These are phyloP conservation scores for Apodemus speciosus DNA, from an alignment of 2,113 vertebrate genomes.

Conservation along the genomic window DNA sequence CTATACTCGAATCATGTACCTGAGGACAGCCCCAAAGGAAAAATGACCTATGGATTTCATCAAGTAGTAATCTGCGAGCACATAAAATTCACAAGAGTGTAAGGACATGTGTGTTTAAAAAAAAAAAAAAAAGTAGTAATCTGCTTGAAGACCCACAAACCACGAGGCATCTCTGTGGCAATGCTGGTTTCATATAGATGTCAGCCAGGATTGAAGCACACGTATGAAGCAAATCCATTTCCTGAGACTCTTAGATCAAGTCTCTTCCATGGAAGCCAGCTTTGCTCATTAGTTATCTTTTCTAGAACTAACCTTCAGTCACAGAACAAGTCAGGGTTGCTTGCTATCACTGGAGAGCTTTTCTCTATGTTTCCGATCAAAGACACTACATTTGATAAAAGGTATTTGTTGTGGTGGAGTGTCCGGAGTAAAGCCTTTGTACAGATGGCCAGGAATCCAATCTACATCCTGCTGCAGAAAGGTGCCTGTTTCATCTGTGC, in stretches of 20 bases:
- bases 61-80: fast-evolving
- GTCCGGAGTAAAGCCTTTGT: neutral
- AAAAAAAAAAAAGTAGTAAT: fast-evolving
- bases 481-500: fast-evolving
- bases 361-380: neutral
- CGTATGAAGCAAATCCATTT: too few relatives aligned
- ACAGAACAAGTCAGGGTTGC: neutral
- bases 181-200: fast-evolving
- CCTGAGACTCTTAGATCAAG: fast-evolving
- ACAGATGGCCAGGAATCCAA: too few relatives aligned
- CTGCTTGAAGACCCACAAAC: neutral
- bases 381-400: fast-evolving
- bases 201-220: neutral
- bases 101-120: too few relatives aligned
- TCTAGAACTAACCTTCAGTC: neutral
- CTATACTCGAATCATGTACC: neutral
- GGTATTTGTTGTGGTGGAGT: neutral
- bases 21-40: neutral
- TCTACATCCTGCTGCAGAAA: fast-evolving
- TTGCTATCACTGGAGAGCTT: neutral
- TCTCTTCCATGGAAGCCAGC: fast-evolving
- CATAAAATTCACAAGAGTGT: too few relatives aligned
- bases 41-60: fast-evolving
- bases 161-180: fast-evolving
- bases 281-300: fast-evolving